Percentiles rank a stretch among this genome's conserved stretches.
These are phyloP conservation scores for Pelobates fuscus DNA, from an alignment of 2,113 vertebrate genomes.

Conservation along the genomic window DNA sequence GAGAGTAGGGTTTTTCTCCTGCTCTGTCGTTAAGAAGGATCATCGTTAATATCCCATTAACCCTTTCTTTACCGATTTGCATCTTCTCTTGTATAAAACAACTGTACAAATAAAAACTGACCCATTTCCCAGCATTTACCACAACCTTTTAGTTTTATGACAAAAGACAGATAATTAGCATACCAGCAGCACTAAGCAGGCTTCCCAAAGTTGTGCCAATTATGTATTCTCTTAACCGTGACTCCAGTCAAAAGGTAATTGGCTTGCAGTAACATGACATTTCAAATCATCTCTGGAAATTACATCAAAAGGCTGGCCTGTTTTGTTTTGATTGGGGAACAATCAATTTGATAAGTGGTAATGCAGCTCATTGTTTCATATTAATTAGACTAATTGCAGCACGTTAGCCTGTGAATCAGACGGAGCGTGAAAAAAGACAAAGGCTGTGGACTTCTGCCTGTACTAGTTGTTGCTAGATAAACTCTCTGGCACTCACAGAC, in stretches of 20 bases:
- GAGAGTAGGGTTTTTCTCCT: no score
- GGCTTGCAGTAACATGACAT: conserved; percentile 90
- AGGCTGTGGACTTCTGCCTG: conserved; percentile 78
- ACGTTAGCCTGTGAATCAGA: conserved; percentile 83
- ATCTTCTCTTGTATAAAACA: background rate
- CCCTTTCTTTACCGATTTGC: background rate
- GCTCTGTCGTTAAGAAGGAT: no score
- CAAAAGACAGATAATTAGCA: conserved; percentile 87
- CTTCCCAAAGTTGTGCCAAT: conserved; percentile 83
- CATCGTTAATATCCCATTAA: no score
- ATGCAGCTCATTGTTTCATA: conserved; percentile 89
- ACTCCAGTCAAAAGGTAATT: conserved; percentile 89
- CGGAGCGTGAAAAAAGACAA: conserved; percentile 76
- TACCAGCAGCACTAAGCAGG: conserved; percentile 77
- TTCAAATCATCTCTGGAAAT: conserved; percentile 93
- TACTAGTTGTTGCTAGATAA: conserved; percentile 66
- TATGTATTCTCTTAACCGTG: conserved; percentile 86
- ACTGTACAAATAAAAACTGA: conserved; percentile 58
- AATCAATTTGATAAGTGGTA: conserved; percentile 96
- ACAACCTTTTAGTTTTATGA: conserved; percentile 81
- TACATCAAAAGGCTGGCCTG: conserved; percentile 86
- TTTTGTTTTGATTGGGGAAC: conserved; percentile 90
- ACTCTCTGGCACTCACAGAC: conserved; percentile 66
- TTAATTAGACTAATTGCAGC: conserved; percentile 93
- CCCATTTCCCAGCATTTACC: conserved; percentile 69